Conservation (phyloP, 2,113 vertebrate genomes). For the Perca schrenkii region DNA sequence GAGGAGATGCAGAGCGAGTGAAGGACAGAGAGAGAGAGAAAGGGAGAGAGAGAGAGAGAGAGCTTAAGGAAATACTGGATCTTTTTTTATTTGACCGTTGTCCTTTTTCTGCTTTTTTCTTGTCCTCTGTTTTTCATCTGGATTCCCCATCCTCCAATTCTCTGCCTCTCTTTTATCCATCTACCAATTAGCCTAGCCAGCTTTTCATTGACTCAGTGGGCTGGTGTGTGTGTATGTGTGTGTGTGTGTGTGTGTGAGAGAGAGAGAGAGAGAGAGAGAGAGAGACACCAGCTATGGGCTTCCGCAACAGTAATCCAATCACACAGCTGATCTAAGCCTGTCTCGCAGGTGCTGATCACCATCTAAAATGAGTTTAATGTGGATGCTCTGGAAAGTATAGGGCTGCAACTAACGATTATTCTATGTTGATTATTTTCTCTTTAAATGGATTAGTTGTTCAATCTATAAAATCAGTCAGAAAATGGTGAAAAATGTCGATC, state of each 20-base stretch:
- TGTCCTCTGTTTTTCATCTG: slow-evolving; percentile 32
- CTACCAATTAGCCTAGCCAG: slow-evolving; percentile 55
- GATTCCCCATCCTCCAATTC: slow-evolving; percentile 31
- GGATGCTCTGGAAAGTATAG: not conserved
- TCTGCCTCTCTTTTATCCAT: slow-evolving; percentile 23
- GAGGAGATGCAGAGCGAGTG: slow-evolving; percentile 26
- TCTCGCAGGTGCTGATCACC: slow-evolving; percentile 51
- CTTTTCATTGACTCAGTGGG: slow-evolving; percentile 16
- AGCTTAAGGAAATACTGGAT: not conserved
- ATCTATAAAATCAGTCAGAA: no score
- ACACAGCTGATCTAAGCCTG: slow-evolving; percentile 56
- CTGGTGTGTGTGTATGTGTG: slow-evolving; percentile 23
- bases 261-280: not conserved
- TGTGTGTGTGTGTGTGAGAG: slow-evolving; percentile 32
- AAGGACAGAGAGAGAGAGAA: slow-evolving; percentile 18
- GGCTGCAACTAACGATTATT: no score
- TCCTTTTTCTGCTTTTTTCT: slow-evolving; percentile 16
- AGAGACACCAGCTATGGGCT: slow-evolving; percentile 1
- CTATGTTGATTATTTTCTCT: no score
- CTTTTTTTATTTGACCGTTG: not conserved
- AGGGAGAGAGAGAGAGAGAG: not conserved
- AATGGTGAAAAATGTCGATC: no score
- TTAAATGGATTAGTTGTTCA: no score
- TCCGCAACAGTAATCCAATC: slow-evolving; percentile 59
- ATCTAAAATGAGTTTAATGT: slow-evolving; percentile 45